Evolutionary conservation across 2,888 invertebrate genomes (phyloP), one percentile per base, ranked within the genome.

Genomic region (Serrognathus titanus): DNA sequence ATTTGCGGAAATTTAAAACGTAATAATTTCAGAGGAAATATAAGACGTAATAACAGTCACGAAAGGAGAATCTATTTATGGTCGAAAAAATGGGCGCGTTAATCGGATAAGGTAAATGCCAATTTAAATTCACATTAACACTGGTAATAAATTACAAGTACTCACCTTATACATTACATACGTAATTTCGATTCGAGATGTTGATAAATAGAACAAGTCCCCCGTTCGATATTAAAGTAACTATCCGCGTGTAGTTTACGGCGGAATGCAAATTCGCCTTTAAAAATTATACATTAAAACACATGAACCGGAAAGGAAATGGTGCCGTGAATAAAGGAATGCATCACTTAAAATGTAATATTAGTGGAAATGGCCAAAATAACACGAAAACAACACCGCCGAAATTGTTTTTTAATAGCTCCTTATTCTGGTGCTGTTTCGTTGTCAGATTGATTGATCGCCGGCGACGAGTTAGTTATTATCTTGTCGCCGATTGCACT

Each of bases 261-360:
- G 60, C 51, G 55, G 63, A 64, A 70, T 69, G 70, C 66, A 69
- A 68, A 70, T 69, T 66, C 62, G 59, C 58, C 63, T 66, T 68
- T 67, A 63, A 68, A 70, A 70, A 68, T 69, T 66, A 61, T 66
- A 60, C 69, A 62, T 65, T 68, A 65, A 68, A 71, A 59, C 62
- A 67, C 66, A 66, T 65, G 67, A 66, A 67, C 67, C 68, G 70
- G 67, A 59, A 40, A 40, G 40, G 11, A 40, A 40, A 40, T 9
- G 11, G 40, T 13, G 6, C 40, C 40, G 40, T 13, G 13, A 43
- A 16, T 16, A 43, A 10, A 11, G 62, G 63, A 63, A 65, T 62
- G 62, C 63, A 65, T 62, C 57, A 59, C 55, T 58, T 59, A 16
- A 61, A 62, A 59, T 63, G 62, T 61, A 63, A 57, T 60, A 61